A percentile compares a stretch with the other conserved stretches of the same genome.
These are phyloP conservation scores for Cyprinella venusta DNA, from an alignment of 2,797 vertebrate genomes.

Conservation along the genomic window DNA sequence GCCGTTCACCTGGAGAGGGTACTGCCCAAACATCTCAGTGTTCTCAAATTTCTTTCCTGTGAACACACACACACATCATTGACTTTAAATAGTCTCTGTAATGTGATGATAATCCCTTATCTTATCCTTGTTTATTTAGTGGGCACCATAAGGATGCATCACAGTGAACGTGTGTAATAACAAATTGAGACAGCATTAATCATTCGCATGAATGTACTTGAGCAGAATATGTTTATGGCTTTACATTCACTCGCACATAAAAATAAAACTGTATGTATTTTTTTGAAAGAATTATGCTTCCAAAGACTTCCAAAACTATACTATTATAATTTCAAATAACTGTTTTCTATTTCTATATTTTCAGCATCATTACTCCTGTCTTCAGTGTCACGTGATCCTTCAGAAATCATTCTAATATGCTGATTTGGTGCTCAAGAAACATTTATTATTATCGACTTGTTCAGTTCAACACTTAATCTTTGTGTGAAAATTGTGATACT, in stretches of 20 bases:
- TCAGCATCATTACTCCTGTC: not conserved
- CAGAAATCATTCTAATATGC: not conserved
- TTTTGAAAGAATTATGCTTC: not conserved
- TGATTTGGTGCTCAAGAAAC: not conserved
- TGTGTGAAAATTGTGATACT: not conserved
- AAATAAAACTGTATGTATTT: too few relatives aligned
- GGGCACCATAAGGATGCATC: not conserved
- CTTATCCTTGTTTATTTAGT: not conserved
- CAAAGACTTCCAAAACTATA: not conserved
- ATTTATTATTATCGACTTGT: not conserved
- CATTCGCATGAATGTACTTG: not conserved
- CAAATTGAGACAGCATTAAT: not conserved
- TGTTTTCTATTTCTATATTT: not conserved
- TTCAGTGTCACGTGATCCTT: not conserved
- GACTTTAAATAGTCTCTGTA: constrained; percentile 14
- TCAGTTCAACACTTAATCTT: too few relatives aligned
- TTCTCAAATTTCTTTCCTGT: constrained; percentile 98
- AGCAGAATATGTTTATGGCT: not conserved
- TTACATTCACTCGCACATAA: not conserved
- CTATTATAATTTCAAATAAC: not conserved
- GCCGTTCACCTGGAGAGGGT: constrained; percentile 97
- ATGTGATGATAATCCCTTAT: not conserved
- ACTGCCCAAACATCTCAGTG: constrained; percentile 98
- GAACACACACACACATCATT: constrained; percentile 7
- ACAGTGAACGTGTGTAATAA: not conserved